Percentiles rank a stretch among this genome's conserved stretches.
phyloP scores from a whole-genome alignment of 2,888 invertebrate genomes.

The Himalopsyche japonica region DNA sequence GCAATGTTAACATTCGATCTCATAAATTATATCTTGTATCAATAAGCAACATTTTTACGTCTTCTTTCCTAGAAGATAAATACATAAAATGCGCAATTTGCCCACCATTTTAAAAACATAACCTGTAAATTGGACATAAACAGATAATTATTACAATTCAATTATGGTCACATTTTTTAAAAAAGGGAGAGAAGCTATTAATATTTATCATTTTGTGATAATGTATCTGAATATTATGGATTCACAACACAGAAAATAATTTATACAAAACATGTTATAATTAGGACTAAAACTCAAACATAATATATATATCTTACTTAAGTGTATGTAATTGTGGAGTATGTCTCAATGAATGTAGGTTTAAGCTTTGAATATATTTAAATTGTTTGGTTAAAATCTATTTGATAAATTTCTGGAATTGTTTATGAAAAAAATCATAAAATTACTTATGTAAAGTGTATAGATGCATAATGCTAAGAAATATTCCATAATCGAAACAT shows the following conservation, averaged over 20 bases:
- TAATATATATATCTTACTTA: neutral
- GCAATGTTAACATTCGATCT: too few relatives aligned
- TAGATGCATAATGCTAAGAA: slow-evolving; percentile 23
- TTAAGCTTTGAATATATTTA: slow-evolving; percentile 5
- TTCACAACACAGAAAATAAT: neutral
- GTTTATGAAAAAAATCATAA: slow-evolving; percentile 17
- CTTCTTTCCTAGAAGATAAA: too few relatives aligned
- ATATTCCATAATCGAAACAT: slow-evolving; percentile 35
- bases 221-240: neutral
- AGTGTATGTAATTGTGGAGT: slow-evolving; percentile 25
- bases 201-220: neutral
- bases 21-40: too few relatives aligned
- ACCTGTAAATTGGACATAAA: too few relatives aligned
- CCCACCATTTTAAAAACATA: too few relatives aligned
- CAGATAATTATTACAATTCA: too few relatives aligned
- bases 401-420: slow-evolving; percentile 33
- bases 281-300: neutral
- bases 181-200: too few relatives aligned
- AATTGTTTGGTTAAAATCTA: slow-evolving; percentile 11
- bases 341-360: slow-evolving; percentile 7
- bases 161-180: too few relatives aligned
- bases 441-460: slow-evolving; percentile 30
- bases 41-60: too few relatives aligned
- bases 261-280: neutral
- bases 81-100: too few relatives aligned